Base-by-base conservation (phyloP, 2,888 invertebrate genomes). In the Mechanitis messenoides region DNA sequence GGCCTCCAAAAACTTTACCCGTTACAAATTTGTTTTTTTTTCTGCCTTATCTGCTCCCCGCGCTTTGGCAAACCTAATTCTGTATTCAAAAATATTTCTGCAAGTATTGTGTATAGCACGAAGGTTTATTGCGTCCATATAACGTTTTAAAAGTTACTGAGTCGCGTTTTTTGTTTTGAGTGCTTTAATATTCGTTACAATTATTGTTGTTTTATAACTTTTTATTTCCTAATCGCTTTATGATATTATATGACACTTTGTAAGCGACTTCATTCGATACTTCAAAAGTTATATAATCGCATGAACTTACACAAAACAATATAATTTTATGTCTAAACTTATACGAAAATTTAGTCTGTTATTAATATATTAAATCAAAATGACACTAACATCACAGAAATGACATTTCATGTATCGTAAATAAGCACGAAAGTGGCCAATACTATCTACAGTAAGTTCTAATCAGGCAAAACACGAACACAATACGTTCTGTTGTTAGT, bases 21-120 rank as follows among this genome's bases (percentile, higher is more conserved):
- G 89, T 89, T 88, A 89, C 89, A 89, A 90, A 89, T 90, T 90
- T 88, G 89, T 90, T 90, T 90, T 89, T 87, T 87, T 74, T 78
- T 42, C 42, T 84, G 87, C 88, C 87, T 87, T 90, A 88, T 89
- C 88, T 89, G 87, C 85, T 82, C 84, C 88, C 87, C 87, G 87
- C 87, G 83, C 83, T 84, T 89, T 87, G 87, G 83, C 87, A 85
- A 87, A 89, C 90, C 90, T 90, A 90, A 90, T 90, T 90, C 88
- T 83, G 90, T 90, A 90, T 90, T 90, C 90, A 90, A 90, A 90
- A 90, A 90, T 90, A 89, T 90, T 88, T 89, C 85, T 85, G 85
- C 89, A 83, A 88, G 89, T 89, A 89, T 90, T 89, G 90, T 90
- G 83, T 82, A 20, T 86, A 83, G 88, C 85, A 87, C 85, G 83